These are phyloP conservation scores for Chrysocyon brachyurus DNA, from an alignment of 2,797 vertebrate species.

Conservation along the genomic window DNA sequence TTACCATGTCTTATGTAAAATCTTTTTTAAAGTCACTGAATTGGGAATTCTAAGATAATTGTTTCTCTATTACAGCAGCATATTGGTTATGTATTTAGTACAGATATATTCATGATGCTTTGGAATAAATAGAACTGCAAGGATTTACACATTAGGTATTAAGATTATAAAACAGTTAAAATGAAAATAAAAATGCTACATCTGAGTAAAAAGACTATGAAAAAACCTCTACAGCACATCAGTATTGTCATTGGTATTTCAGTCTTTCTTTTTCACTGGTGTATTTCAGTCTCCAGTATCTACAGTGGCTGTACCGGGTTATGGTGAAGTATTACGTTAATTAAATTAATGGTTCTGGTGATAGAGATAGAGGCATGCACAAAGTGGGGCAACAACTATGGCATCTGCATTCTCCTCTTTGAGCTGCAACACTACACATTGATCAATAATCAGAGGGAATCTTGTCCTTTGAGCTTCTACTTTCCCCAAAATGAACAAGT, in stretches of 20 bases:
- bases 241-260: neutral
- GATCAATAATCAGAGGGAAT: neutral
- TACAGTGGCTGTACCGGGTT: neutral
- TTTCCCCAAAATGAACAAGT: neutral
- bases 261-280: neutral
- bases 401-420: neutral
- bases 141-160: neutral
- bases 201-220: neutral
- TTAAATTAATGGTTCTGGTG: neutral
- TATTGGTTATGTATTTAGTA: neutral
- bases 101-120: neutral
- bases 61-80: neutral
- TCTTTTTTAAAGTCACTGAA: neutral
- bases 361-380: neutral
- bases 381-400: neutral
- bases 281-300: neutral
- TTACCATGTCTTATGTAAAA: neutral
- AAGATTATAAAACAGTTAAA: slow-evolving; percentile 40
- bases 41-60: neutral
- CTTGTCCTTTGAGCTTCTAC: neutral
- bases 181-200: neutral
- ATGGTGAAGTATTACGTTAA: neutral
- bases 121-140: slow-evolving; percentile 34
- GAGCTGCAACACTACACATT: neutral
- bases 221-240: neutral